Base-by-base conservation (phyloP, 1,140 invertebrate species). In the Drosophila truncata region DNA sequence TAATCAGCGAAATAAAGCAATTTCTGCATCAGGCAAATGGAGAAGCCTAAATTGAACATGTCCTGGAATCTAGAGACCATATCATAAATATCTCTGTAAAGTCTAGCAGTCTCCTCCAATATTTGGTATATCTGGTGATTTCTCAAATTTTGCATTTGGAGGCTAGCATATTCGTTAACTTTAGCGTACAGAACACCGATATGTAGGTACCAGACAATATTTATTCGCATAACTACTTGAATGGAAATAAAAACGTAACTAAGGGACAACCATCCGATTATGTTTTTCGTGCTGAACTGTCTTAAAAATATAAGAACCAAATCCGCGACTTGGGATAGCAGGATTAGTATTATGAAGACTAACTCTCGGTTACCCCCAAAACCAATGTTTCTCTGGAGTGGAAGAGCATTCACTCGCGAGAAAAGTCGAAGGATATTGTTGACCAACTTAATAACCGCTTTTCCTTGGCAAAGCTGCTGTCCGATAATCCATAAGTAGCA, bases 221-320 rank as follows among this genome's bases (percentile, higher is more conserved):
- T 20, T 1, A 63, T 55, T 3, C 7, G 4, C 6, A n/a, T 23
- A 11, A 55, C 31, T 13, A 25, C 13, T 39, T 33, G 18, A 23
- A 1, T 33, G 14, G 23, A 2, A 3, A 41, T 13, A 16, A 5
- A 0, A 2, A 63, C 61, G n/a, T 63, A 55, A 16, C 0, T 11
- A 6, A 31, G 13, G 27, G 4, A 1, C 1, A 39, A 20, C n/a
- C 23, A 39, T 25, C 8, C 60, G 4, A 62, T 11, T 14, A 23
- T 7, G 2, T 7, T 6, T 16, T 16, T 5, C 4, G 1, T 11
- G 3, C 1, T 20, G 2, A 49, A 20, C 0, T 1, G 0, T 0
- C 0, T 16, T 10, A 33, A 0, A 11, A 11, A 20, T 0, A 23
- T 4, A n/a, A 2, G 0, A 8, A 52, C 2, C 0, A 50, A 4